Conservation (phyloP, 2,797 vertebrate species). For the Jordanella pulchra region DNA sequence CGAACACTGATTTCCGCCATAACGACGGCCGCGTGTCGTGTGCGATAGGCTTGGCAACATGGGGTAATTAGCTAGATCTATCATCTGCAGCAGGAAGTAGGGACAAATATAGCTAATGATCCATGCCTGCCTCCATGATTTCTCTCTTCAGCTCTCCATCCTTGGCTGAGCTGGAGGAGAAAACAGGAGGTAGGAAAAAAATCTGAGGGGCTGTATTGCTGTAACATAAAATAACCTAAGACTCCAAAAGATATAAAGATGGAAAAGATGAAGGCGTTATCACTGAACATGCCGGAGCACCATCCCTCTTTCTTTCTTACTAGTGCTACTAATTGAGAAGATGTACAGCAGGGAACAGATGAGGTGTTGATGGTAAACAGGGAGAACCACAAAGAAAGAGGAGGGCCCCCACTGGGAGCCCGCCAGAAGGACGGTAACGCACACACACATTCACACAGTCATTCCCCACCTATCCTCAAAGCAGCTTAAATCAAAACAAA, state of each 20-base stretch:
- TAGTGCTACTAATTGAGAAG: conserved; percentile 84
- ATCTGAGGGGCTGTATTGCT: conserved; percentile 15
- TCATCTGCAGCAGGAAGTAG: conserved; percentile 81
- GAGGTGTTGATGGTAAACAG: conserved; percentile 84
- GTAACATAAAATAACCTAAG: conserved; percentile 31
- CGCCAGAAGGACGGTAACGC: conserved; percentile 65
- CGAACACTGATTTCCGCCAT: conserved; percentile 65
- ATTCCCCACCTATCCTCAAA: conserved; percentile 63
- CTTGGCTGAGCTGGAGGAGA: conserved; percentile 58
- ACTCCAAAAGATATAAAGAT: conserved; percentile 17
- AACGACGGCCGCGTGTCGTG: conserved; percentile 69
- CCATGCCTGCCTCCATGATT: conserved; percentile 78
- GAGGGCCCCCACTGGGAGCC: conserved; percentile 82
- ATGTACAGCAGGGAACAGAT: conserved; percentile 82
- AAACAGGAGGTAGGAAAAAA: conserved; percentile 19
- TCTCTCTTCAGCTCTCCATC: conserved; percentile 69
- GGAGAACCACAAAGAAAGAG: conserved; percentile 83
- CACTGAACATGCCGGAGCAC: conserved; percentile 5
- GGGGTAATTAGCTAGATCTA: conserved; percentile 81
- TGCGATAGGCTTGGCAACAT: conserved; percentile 74
- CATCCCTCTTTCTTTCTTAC: conserved; percentile 36
- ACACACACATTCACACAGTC: conserved; percentile 33
- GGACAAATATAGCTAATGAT: conserved; percentile 83
- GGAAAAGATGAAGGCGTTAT: conserved; percentile 31
- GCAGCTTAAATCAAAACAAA: conserved; percentile 77